Conservation (phyloP, 2,888 invertebrate species). For the Ornithoptera priamus region DNA sequence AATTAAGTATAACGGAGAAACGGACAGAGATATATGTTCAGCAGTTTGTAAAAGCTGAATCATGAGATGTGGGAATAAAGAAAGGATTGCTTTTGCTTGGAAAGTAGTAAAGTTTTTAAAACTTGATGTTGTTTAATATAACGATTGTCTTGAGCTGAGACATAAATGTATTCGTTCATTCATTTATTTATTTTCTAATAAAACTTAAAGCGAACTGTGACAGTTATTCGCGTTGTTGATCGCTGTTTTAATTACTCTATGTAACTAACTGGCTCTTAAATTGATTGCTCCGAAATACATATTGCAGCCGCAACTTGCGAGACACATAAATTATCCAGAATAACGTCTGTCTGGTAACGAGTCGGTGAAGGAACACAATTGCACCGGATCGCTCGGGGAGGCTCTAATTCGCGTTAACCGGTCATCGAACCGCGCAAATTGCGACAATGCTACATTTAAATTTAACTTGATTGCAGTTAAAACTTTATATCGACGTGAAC, state of each 20-base stretch:
- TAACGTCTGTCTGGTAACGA: constrained; percentile 1
- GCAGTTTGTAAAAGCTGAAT: no score
- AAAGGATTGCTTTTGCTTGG: no score
- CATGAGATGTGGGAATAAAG: no score
- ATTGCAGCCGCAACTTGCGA: constrained; percentile 1
- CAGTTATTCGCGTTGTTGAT: neutral
- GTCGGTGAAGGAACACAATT: constrained; percentile 1
- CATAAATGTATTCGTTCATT: neutral
- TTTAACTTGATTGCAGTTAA: no score
- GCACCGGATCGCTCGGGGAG: neutral
- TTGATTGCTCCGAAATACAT: neutral
- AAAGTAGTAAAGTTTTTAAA: neutral
- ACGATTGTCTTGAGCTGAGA: neutral
- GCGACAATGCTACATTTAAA: no score
- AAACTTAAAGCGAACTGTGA: neutral
- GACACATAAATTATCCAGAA: constrained; percentile 12
- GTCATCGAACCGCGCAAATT: neutral
- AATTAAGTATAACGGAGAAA: no score
- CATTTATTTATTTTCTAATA: neutral
- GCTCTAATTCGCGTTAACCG: neutral
- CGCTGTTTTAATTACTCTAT: neutral
- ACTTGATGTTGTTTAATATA: neutral
- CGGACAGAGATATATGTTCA: no score
- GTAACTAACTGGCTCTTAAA: constrained; percentile 10
- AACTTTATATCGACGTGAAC: no score